Percentiles rank a stretch among this genome's conserved stretches.
Evolutionary conservation across 2,888 invertebrate species (phyloP).

Genomic region (Cataglyphis altisquamis): DNA sequence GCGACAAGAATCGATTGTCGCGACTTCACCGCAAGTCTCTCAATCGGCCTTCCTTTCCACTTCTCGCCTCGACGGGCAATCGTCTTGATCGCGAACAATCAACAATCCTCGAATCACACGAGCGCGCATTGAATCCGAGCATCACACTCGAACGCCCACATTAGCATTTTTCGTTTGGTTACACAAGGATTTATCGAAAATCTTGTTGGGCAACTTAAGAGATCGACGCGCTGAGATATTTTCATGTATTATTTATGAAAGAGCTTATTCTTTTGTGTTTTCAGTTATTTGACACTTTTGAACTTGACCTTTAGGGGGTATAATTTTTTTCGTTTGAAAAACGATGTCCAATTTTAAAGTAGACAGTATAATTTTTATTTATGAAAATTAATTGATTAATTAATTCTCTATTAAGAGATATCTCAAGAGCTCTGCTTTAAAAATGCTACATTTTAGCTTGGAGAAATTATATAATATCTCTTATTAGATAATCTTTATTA

Average conservation of each 20-base stretch:
- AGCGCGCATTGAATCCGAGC: not conserved
- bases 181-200: slow-evolving; percentile 34
- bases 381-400: not conserved
- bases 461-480: not conserved
- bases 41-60: slow-evolving; percentile 6
- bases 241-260: slow-evolving; percentile 46
- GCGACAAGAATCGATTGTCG: slow-evolving; percentile 35
- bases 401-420: not conserved
- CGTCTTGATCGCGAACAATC: slow-evolving; percentile 35
- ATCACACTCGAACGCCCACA: slow-evolving; percentile 28
- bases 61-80: slow-evolving; percentile 16
- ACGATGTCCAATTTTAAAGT: not conserved
- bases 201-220: slow-evolving; percentile 1
- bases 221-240: not conserved
- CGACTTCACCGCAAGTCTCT: slow-evolving; percentile 3
- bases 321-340: not conserved
- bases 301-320: not conserved
- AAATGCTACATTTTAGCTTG: not conserved
- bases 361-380: slow-evolving; percentile 2
- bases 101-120: slow-evolving; percentile 3
- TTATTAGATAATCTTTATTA: not conserved
- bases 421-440: not conserved
- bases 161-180: slow-evolving; percentile 21
- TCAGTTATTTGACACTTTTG: not conserved
- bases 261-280: slow-evolving; percentile 7